Evolutionary conservation across 2,797 vertebrate species (phyloP), one percentile per base, ranked within the genome.

Genomic region (Gephyroberyx darwinii): DNA sequence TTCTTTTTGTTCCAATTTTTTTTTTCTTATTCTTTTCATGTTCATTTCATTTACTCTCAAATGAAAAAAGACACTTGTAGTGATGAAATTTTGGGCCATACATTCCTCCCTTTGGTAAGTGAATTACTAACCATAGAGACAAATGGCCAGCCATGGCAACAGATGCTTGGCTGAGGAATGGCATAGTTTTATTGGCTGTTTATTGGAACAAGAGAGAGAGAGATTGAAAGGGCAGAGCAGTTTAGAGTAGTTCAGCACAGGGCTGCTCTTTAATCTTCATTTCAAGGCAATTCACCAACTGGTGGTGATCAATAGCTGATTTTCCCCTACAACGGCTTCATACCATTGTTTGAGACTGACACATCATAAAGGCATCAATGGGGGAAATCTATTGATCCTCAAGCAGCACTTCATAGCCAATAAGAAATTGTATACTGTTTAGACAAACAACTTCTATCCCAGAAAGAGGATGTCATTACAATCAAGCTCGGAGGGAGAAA

Each of bases 41-140:
- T 78, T 80, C n/a, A 73, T 84, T 86, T 83, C 6, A 84, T 86
- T 86, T 82, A 55, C 69, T 75, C 43, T 74, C 17, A 79, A 81
- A 84, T 83, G 65, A 89, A 86, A 84, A 83, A 48, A 2, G 51
- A 80, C 52, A 78, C 68, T 89, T 77, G 17, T 69, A 53, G 72
- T 83, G 79, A 87, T 88, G 76, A 86, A 77, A 88, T 81, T 86
- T 80, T 74, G 69, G 67, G 55, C 54, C 20, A 31, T 77, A 55
- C 70, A 69, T 60, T 7, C 54, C 68, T 84, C 41, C 65, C 50
- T 31, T 68, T 70, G 37, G 74, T 80, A 88, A 89, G 77, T 83
- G 69, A 87, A 84, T 91, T 86, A 86, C 82, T 78, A 77, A 82
- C 84, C 50, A 82, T 85, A 77, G 89, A 88, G 88, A 91, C 78